phyloP scores from a whole-genome alignment of 1,140 invertebrate genomes.

The Drosophila arizonae region DNA sequence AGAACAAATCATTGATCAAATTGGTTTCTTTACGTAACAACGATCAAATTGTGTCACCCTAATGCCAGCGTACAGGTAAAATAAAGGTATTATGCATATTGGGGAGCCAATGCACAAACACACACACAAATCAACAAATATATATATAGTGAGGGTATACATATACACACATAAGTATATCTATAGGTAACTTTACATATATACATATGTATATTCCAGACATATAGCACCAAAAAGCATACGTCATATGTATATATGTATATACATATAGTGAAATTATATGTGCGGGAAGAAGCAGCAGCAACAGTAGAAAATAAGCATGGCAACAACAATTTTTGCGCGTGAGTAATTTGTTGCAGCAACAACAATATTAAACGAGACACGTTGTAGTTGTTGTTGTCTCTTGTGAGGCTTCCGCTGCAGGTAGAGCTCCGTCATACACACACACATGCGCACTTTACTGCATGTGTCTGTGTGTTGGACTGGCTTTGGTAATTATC shows the following conservation, averaged over 20 bases:
- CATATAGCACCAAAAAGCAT: constrained; percentile 56
- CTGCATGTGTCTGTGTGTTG: constrained; percentile 31
- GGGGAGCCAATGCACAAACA: constrained; percentile 27
- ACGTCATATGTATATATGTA: constrained; percentile 53
- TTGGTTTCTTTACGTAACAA: neutral
- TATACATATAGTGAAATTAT: constrained; percentile 62
- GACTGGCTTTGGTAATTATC: constrained; percentile 70
- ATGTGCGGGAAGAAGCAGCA: constrained; percentile 37
- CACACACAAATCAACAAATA: constrained; percentile 3
- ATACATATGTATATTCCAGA: constrained; percentile 9
- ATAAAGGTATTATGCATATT: constrained; percentile 60
- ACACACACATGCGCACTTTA: constrained; percentile 8
- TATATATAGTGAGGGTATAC: neutral
- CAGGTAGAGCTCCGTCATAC: constrained; percentile 56
- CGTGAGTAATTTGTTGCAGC: constrained; percentile 76
- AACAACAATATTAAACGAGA: constrained; percentile 17
- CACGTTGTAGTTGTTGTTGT: constrained; percentile 52
- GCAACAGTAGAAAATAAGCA: constrained; percentile 53
- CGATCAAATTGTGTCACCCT: constrained; percentile 46
- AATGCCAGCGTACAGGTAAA: constrained; percentile 40
- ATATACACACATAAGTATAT: neutral
- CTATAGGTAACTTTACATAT: constrained; percentile 38
- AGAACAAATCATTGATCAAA: neutral
- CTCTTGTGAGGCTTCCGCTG: constrained; percentile 74
- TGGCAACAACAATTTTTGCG: constrained; percentile 64